Percentiles rank a stretch among this genome's conserved stretches.
phyloP scores from a whole-genome alignment of 2,797 vertebrate genomes.

The Gobionotothen gibberifrons region DNA sequence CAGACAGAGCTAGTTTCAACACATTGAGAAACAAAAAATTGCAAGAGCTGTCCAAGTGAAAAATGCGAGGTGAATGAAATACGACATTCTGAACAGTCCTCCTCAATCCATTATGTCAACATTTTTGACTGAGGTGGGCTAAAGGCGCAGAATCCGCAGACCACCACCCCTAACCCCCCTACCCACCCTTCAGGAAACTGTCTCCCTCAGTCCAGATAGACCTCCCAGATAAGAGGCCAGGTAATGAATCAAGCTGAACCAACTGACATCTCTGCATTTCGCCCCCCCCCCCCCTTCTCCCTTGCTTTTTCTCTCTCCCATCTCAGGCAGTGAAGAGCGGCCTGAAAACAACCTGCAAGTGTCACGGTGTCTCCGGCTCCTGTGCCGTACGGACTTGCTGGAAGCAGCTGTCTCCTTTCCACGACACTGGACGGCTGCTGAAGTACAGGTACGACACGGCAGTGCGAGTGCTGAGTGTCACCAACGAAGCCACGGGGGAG shows the following conservation, averaged over 20 bases:
- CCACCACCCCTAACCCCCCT: conserved; percentile 51
- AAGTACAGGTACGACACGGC: conserved; percentile 93
- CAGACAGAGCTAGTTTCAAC: conserved; percentile 76
- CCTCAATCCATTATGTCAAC: conserved; percentile 76
- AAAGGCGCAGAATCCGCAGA: conserved; percentile 49
- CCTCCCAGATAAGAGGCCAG: conserved; percentile 77
- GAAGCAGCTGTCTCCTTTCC: conserved; percentile 97
- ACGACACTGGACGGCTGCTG: conserved; percentile 92
- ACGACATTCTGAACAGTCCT: conserved; percentile 58
- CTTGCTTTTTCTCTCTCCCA: neutral
- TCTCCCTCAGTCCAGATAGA: conserved; percentile 73
- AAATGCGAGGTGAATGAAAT: conserved; percentile 78
- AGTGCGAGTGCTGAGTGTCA: conserved; percentile 90
- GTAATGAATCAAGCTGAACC: conserved; percentile 80
- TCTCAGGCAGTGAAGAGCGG: conserved; percentile 94
- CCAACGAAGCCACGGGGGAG: conserved; percentile 93
- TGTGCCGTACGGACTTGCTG: conserved; percentile 97
- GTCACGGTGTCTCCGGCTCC: conserved; percentile 96
- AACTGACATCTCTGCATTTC: conserved; percentile 68
- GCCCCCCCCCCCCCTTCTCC: neutral
- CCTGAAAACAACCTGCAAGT: conserved; percentile 97
- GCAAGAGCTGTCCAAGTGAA: conserved; percentile 79
- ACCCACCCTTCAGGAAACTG: conserved; percentile 73
- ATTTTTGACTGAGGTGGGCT: conserved; percentile 63
- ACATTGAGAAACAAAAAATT: conserved; percentile 62